Base-by-base conservation (phyloP, 2,888 invertebrate species). In the Lochmaea capreae region DNA sequence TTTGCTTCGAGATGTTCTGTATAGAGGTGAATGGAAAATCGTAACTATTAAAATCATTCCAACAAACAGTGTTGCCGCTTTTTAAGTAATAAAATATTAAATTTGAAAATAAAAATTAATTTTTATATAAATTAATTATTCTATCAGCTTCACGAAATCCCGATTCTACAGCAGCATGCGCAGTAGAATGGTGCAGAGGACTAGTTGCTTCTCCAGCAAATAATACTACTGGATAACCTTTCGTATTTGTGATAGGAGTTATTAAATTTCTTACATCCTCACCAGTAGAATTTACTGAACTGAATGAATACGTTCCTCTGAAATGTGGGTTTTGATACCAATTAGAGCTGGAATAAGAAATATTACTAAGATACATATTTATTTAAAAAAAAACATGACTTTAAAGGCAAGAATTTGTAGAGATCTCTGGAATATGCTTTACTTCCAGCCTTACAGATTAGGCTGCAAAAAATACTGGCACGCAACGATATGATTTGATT, bases 151-250 rank as follows among this genome's bases (percentile, higher is more conserved):
- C 89, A 65, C 89, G 83, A 79, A 84, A 83, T 3, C 89, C 89
- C 73, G 86, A 83, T 79, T 88, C 88, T 62, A 87, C 82, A 2
- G 89, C 89, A 42, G 89, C 89, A 78, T 89, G 89, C 3, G 88
- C 88, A 9, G 89, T 89, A 2, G 88, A 87, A 80, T 83, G 89
- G 75, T 83, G 87, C 76, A 83, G 42, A 9, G 79, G 76, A 80
- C 86, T 84, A 0, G 90, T 89, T 0, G 90, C 90, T 77, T 90
- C 90, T 0, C 91, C 91, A 1, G 90, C 90, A 85, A 91, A 91
- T 18, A 90, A 80, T 0, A 90, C 84, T 0, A 88, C 83, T 18
- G 89, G 89, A 77, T 85, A 84, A 0, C 88, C 89, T 52, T 84
- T 81, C 11, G 68, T 6, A 54, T 75, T 76, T 52, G 33, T 67